Evolutionary conservation across 2,113 vertebrate genomes (phyloP).

Genomic region (Protobothrops flavoviridis): DNA sequence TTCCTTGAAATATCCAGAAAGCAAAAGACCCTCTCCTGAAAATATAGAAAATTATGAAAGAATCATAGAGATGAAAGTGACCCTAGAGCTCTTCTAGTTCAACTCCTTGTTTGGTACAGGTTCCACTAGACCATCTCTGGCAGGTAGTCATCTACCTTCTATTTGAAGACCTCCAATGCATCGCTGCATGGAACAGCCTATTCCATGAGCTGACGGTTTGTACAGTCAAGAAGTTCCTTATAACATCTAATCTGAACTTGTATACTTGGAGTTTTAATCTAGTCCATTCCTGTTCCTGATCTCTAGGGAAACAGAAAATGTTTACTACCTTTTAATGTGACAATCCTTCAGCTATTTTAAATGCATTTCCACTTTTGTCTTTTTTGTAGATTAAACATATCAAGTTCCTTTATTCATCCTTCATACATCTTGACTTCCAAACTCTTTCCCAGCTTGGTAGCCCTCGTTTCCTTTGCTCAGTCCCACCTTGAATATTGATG

Average conservation of each 20-base stretch:
- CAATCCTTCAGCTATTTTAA: background rate
- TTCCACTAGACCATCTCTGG: background rate
- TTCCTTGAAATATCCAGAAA: background rate
- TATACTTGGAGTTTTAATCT: background rate
- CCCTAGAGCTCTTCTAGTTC: background rate
- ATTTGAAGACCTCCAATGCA: background rate
- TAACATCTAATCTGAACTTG: background rate
- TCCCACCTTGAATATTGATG: background rate
- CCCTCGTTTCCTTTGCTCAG: background rate
- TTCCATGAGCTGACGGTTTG: background rate
- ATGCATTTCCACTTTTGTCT: background rate
- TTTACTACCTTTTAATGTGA: background rate
- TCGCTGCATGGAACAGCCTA: background rate
- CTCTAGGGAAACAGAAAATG: background rate
- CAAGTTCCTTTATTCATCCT: background rate
- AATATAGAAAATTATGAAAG: background rate
- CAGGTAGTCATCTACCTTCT: background rate
- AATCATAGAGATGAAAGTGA: background rate
- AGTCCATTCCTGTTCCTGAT: background rate
- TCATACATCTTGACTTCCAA: background rate
- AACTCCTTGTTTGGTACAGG: background rate
- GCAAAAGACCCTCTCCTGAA: background rate
- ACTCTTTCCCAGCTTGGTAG: background rate
- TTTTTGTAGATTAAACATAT: background rate
- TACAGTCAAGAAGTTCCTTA: background rate